These are phyloP conservation scores for Megaceryle torquata DNA, from an alignment of 2,113 vertebrate genomes.

Conservation along the genomic window DNA sequence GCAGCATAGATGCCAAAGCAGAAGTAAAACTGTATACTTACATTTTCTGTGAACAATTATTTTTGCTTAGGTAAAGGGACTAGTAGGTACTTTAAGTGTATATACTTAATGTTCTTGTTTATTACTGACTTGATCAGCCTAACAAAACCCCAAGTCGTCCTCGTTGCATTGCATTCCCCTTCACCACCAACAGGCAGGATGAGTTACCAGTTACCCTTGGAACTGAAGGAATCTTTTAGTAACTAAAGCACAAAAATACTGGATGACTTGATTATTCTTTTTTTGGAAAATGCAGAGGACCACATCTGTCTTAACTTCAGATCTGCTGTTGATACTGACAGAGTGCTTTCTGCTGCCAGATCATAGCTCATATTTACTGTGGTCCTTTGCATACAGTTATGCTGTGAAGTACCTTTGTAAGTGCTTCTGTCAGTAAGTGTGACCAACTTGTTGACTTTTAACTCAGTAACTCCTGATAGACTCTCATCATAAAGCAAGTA, in stretches of 20 bases:
- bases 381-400: slow-evolving; percentile 64
- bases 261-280: not conserved
- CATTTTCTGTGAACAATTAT: not conserved
- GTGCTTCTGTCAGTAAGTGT: slow-evolving; percentile 63
- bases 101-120: not conserved
- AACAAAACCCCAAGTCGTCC: not conserved
- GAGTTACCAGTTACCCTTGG: not conserved
- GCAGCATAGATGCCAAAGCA: not conserved
- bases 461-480: slow-evolving; percentile 43
- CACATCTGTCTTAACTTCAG: slow-evolving; percentile 59
- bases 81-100: not conserved
- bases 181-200: not conserved
- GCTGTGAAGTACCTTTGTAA: slow-evolving; percentile 62
- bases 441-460: slow-evolving; percentile 67
- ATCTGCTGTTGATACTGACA: slow-evolving; percentile 58
- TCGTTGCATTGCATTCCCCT: not conserved
- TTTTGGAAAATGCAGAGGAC: not conserved
- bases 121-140: not conserved
- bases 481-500: slow-evolving; percentile 3
- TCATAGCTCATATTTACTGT: slow-evolving; percentile 54
- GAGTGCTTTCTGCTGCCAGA: slow-evolving; percentile 63
- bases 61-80: not conserved
- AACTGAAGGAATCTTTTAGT: slow-evolving; percentile 1
- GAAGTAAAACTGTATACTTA: not conserved
- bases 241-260: slow-evolving; percentile 34